Evolutionary conservation across 2,888 invertebrate species (phyloP).

Genomic region (Epiblema foenella): DNA sequence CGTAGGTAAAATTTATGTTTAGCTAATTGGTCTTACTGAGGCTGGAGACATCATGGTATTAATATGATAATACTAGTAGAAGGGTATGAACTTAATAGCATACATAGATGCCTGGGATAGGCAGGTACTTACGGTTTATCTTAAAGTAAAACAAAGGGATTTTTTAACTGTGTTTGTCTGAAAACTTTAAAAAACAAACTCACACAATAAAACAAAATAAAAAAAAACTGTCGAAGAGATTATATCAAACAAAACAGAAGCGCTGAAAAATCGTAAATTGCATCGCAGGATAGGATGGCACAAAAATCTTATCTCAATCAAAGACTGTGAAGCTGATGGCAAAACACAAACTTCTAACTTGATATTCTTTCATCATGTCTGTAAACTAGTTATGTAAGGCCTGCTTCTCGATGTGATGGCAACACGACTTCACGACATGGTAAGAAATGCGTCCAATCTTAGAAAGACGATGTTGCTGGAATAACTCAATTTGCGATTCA

Average conservation of each 20-base stretch:
- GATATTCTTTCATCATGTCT: background rate
- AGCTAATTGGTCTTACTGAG: background rate
- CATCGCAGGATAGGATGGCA: background rate
- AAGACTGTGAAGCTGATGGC: background rate
- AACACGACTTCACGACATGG: background rate
- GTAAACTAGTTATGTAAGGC: background rate
- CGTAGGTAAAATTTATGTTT: background rate
- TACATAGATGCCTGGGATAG: too few species aligned
- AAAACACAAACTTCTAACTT: background rate
- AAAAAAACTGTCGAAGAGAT: background rate
- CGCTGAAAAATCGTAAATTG: background rate
- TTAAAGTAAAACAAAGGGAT: too few species aligned
- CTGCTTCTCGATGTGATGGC: background rate
- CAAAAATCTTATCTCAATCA: background rate
- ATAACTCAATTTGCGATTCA: slow-evolving; percentile 15
- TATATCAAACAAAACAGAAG: background rate
- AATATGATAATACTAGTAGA: background rate
- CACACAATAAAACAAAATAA: too few species aligned
- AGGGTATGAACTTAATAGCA: background rate
- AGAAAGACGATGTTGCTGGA: slow-evolving; percentile 36
- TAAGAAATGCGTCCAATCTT: background rate
- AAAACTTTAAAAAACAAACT: too few species aligned
- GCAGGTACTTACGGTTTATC: too few species aligned
- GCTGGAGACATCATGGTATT: background rate
- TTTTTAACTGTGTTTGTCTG: too few species aligned